These are phyloP conservation scores for Carassius carassius DNA, from an alignment of 2,113 vertebrate species.

Conservation along the genomic window DNA sequence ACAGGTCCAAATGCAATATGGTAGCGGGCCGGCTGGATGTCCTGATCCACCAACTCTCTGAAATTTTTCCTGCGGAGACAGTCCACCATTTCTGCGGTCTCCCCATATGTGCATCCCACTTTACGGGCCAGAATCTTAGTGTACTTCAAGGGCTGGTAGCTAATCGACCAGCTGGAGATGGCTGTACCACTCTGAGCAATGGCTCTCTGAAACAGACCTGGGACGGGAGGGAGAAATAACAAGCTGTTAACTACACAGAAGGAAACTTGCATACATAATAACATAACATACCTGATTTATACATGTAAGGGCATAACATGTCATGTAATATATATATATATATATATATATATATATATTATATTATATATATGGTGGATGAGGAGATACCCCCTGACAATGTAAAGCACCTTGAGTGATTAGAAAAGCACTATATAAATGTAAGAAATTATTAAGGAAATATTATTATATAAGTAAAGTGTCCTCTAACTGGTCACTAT, in stretches of 20 bases:
- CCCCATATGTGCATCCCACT: constrained; percentile 88
- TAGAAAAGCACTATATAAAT: too few species aligned
- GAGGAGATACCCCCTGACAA: too few species aligned
- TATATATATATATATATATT: too few species aligned
- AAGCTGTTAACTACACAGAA: neutral
- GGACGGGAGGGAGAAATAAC: neutral
- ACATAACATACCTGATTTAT: neutral
- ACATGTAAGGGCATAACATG: neutral
- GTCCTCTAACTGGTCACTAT: neutral
- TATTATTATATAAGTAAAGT: neutral
- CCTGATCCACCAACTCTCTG: constrained; percentile 92
- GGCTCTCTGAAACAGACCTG: constrained; percentile 92
- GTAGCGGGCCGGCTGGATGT: constrained; percentile 96
- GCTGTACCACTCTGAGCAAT: constrained; percentile 94
- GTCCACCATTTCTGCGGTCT: constrained; percentile 87
- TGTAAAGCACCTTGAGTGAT: too few species aligned
- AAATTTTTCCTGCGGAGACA: constrained; percentile 89
- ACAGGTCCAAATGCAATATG: constrained; percentile 96
- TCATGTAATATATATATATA: neutral
- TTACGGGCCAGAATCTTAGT: constrained; percentile 89
- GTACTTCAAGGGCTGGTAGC: constrained; percentile 93
- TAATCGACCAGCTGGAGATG: constrained; percentile 96
- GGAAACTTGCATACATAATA: neutral
- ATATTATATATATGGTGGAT: too few species aligned
- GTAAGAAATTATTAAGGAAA: too few species aligned